Evolutionary conservation across 2,888 invertebrate genomes (phyloP).

Genomic region (Sceliomorpha sp.): DNA sequence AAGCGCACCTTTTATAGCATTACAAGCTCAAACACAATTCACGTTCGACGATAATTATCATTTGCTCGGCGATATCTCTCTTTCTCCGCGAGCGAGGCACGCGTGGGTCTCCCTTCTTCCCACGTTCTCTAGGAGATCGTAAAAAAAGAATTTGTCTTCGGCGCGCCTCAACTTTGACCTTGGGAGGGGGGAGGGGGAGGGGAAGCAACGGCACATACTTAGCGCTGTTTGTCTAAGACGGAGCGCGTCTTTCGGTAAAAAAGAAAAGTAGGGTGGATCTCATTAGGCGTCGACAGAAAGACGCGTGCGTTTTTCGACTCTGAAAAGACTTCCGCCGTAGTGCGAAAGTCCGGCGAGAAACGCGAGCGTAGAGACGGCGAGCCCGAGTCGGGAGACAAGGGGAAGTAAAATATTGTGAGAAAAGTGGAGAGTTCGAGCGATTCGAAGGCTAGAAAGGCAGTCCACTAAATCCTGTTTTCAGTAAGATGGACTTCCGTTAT

Average conservation of each 20-base stretch:
- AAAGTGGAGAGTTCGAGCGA: slow-evolving; percentile 25
- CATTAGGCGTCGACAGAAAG: slow-evolving; percentile 73
- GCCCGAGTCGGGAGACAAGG: slow-evolving; percentile 12
- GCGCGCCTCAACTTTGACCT: slow-evolving; percentile 5
- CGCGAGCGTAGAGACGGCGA: slow-evolving; percentile 3
- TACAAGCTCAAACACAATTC: slow-evolving; percentile 24
- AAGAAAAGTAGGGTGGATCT: slow-evolving; percentile 61
- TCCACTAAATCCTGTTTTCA: slow-evolving; percentile 47
- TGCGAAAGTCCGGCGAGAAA: slow-evolving; percentile 18
- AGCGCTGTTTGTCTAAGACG: slow-evolving; percentile 60
- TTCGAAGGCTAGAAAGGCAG: slow-evolving; percentile 31
- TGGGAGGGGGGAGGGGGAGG: too few species aligned
- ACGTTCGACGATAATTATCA: slow-evolving; percentile 36
- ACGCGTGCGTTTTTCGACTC: slow-evolving; percentile 44
- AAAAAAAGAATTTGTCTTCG: slow-evolving; percentile 1
- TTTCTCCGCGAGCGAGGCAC: slow-evolving; percentile 11
- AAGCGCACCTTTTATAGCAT: slow-evolving; percentile 29
- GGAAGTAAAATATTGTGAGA: slow-evolving; percentile 32
- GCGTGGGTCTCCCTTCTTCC: slow-evolving; percentile 9
- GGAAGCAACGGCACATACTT: slow-evolving; percentile 45
- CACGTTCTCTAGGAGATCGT: neutral
- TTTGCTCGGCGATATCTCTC: slow-evolving; percentile 25
- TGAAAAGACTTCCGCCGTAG: slow-evolving; percentile 41
- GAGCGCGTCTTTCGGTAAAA: slow-evolving; percentile 53
- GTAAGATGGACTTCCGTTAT: slow-evolving; percentile 47